These are phyloP conservation scores for Nothobranchius kuhntae DNA, from an alignment of 2,113 vertebrate species.

Conservation along the genomic window DNA sequence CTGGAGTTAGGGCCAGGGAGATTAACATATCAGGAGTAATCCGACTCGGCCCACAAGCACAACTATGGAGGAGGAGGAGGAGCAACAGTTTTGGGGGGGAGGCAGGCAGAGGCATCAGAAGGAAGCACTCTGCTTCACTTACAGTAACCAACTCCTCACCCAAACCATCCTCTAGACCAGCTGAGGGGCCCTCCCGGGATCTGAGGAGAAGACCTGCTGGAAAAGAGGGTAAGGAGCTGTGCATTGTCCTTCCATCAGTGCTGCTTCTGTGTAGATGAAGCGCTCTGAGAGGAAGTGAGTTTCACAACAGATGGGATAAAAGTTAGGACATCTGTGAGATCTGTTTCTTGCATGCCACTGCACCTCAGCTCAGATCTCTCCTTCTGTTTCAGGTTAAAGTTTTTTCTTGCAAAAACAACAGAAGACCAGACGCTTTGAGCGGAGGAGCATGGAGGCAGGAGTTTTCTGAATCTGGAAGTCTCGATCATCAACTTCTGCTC, in stretches of 20 bases:
- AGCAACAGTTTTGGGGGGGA: constrained; percentile 70
- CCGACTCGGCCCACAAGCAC: constrained; percentile 75
- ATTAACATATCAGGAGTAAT: constrained; percentile 82
- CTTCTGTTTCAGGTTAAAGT: constrained; percentile 42
- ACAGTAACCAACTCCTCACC: constrained; percentile 64
- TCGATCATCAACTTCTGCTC: constrained; percentile 16
- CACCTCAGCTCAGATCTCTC: constrained; percentile 24
- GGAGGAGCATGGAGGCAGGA: constrained; percentile 17
- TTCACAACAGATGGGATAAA: constrained; percentile 40
- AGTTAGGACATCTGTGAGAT: constrained; percentile 44
- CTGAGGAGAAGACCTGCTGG: constrained; percentile 42
- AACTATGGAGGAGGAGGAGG: constrained; percentile 75
- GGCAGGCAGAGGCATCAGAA: constrained; percentile 65
- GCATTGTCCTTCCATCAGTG: constrained; percentile 17
- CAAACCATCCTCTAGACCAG: constrained; percentile 60
- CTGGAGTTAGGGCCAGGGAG: constrained; percentile 69
- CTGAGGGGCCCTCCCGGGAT: constrained; percentile 35
- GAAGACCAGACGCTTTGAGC: neutral
- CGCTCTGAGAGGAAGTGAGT: constrained; percentile 1
- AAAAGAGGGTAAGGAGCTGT: constrained; percentile 45
- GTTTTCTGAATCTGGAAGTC: constrained; percentile 35
- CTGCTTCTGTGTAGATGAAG: constrained; percentile 10
- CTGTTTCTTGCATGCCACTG: constrained; percentile 24
- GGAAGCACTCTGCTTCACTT: constrained; percentile 63
- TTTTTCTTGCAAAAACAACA: neutral